Conservation (phyloP, 2,113 vertebrate species). For the Ctenodactylus gundi region DNA sequence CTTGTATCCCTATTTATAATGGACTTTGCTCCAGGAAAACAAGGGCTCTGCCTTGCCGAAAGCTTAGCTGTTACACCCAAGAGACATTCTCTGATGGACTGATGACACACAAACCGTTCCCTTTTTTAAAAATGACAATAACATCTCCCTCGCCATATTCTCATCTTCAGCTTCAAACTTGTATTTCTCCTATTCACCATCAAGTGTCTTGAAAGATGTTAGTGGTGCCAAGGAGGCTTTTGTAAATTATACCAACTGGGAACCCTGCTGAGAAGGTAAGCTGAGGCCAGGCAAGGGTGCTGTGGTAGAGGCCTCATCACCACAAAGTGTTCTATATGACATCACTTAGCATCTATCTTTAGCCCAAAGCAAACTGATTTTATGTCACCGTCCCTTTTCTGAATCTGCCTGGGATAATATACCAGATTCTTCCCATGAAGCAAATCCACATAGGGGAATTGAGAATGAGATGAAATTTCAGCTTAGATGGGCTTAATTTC, state of each 20-base stretch:
- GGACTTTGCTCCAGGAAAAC: neutral
- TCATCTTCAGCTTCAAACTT: neutral
- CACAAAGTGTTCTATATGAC: neutral
- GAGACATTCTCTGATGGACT: neutral
- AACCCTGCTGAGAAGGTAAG: neutral
- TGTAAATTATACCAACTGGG: neutral
- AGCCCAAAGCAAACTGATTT: neutral
- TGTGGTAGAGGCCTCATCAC: neutral
- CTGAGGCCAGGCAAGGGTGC: neutral
- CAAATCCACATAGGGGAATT: neutral
- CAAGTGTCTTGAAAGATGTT: neutral
- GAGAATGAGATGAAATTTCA: neutral
- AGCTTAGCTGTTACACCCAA: neutral
- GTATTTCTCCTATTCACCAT: neutral
- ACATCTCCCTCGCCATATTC: neutral
- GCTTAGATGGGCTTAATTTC: neutral
- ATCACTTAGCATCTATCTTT: neutral
- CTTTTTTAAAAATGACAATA: neutral
- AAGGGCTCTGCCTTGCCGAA: neutral
- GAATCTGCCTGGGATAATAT: neutral
- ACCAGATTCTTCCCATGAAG: neutral
- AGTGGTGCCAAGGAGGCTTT: neutral
- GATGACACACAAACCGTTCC: neutral
- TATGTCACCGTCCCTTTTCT: neutral
- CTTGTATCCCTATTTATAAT: neutral